phyloP scores from a whole-genome alignment of 2,797 vertebrate genomes.

The Potorous gilbertii region DNA sequence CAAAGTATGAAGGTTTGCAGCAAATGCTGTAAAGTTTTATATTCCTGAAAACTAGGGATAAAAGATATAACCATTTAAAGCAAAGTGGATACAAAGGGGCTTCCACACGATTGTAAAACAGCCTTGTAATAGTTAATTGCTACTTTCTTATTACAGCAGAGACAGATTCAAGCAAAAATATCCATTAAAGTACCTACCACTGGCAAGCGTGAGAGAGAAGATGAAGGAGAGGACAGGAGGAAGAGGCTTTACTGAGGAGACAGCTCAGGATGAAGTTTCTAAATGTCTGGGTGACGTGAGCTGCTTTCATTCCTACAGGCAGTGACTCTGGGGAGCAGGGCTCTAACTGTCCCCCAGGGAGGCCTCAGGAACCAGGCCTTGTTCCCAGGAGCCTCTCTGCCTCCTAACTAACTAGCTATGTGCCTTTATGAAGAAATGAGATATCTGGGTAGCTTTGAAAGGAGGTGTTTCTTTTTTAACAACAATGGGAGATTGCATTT shows the following conservation, averaged over 20 bases:
- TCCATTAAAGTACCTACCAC: background rate
- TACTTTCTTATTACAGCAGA: constrained; percentile 67
- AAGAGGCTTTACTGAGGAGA: background rate
- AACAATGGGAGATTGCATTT: background rate
- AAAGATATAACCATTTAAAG: constrained; percentile 81
- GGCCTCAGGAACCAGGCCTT: background rate
- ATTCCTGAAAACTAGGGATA: constrained; percentile 83
- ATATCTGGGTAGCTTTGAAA: fast-evolving
- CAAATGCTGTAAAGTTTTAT: constrained; percentile 85
- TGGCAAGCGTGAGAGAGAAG: background rate
- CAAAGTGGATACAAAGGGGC: constrained; percentile 78
- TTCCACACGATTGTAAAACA: constrained; percentile 77
- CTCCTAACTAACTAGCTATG: no score
- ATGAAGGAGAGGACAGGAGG: background rate
- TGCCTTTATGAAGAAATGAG: fast-evolving
- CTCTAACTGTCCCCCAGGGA: background rate
- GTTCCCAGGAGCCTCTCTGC: background rate
- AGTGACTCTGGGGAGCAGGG: background rate
- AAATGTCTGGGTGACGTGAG: constrained; percentile 29
- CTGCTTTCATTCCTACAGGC: fast-evolving
- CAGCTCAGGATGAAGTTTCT: background rate
- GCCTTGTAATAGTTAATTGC: constrained; percentile 79
- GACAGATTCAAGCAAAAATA: constrained; percentile 55
- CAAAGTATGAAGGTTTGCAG: constrained; percentile 83
- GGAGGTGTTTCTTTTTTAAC: background rate